A percentile compares a stretch with the other conserved stretches of the same genome.
Evolutionary conservation across 2,797 vertebrate species (phyloP).

Genomic region (Paguma larvata): DNA sequence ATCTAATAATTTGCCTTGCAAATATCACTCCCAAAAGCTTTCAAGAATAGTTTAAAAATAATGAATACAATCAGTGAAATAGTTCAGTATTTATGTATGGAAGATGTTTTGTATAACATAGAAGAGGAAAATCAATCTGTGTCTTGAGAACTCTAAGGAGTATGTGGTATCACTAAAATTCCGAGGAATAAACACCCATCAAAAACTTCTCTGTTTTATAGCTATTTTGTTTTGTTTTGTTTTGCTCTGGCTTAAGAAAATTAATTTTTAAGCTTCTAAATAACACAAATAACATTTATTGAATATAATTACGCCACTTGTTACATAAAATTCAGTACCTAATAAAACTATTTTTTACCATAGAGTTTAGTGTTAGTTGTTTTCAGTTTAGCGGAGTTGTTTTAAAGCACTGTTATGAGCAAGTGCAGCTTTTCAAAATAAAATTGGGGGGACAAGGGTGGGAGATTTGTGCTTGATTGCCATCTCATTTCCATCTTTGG

Average conservation of each 20-base stretch:
- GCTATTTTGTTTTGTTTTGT: conserved; percentile 23
- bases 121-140: conserved; percentile 11
- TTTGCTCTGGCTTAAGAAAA: conserved; percentile 40
- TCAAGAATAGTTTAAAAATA: conserved; percentile 47
- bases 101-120: conserved; percentile 46
- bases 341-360: conserved; percentile 47
- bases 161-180: conserved; percentile 52
- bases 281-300: conserved; percentile 19
- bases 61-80: not conserved
- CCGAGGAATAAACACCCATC: not conserved
- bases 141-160: conserved; percentile 21
- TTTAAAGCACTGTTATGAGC: conserved; percentile 75
- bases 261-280: conserved; percentile 26
- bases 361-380: conserved; percentile 61
- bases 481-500: conserved; percentile 86
- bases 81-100: conserved; percentile 39
- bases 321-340: conserved; percentile 62
- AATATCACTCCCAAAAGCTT: not conserved
- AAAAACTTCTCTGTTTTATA: conserved; percentile 27
- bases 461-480: conserved; percentile 74
- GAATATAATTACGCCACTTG: conserved; percentile 2
- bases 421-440: conserved; percentile 79
- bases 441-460: conserved; percentile 59
- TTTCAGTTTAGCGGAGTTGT: conserved; percentile 65
- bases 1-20: not conserved